Evolutionary conservation across 2,113 vertebrate species (phyloP), one percentile per base, ranked within the genome.

Genomic region (Saiga tatarica): DNA sequence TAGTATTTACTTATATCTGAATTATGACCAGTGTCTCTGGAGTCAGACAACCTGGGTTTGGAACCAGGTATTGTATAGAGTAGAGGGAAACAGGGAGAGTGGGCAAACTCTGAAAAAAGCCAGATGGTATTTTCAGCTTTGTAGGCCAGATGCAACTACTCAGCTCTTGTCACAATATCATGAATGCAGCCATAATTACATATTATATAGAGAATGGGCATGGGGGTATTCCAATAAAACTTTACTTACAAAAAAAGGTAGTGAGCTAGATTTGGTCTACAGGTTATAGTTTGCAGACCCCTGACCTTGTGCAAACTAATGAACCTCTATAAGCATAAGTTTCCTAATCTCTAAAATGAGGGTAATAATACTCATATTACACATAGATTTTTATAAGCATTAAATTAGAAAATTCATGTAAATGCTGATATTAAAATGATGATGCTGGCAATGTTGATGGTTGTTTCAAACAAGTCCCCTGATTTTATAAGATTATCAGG

Each of bases 141-240:
- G 5, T 26, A 53, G 67, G 13, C 28, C 36, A 50, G 36, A 52
- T 50, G 16, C 45, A 96, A 53, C 28, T 21, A 53, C 4, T 92
- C n/a, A 64, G 7, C 5, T 85, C 76, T 71, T 67, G 52, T 74
- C 33, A 30, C 12, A 33, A 13, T 52, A 42, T 81, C 47, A 59
- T 7, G 26, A 79, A 50, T 79, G 33, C 52, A 91, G 53, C 30
- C 78, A 88, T 13, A 33, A 62, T 85, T 74, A 60, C 3, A 8
- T 23, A 26, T 39, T 30, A 33, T 26, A 11, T 91, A 91, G 87
- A 59, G 39, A 85, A 83, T 42, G 14, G 45, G 30, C 2, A 6
- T 87, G 13, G 11, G 25, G 53, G 8, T 87, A 39, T 97, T 90
- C 60, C 83, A 89, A 74, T 90, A 94, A 95, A 94, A 91, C 94